These are phyloP conservation scores for Gavia stellata DNA, from an alignment of 2,113 vertebrate species.

Conservation along the genomic window DNA sequence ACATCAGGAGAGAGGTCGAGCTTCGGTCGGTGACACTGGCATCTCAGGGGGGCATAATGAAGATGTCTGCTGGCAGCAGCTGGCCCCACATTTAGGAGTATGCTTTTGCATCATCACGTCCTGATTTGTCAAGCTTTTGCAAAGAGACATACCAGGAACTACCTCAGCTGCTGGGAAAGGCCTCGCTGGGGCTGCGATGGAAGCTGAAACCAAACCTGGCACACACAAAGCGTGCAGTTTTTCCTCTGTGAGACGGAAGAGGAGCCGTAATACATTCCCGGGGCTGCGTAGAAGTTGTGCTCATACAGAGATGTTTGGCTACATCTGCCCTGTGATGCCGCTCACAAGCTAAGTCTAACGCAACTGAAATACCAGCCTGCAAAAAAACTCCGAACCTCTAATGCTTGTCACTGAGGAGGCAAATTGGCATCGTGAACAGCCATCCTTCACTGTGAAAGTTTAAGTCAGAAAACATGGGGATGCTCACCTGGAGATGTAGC, in stretches of 20 bases:
- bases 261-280: neutral
- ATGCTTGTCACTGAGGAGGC: neutral
- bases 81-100: neutral
- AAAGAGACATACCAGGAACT: neutral
- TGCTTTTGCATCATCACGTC: neutral
- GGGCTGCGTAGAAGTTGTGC: neutral
- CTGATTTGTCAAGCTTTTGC: neutral
- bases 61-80: neutral
- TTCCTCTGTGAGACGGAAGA: neutral
- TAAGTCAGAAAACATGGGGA: neutral
- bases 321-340: neutral
- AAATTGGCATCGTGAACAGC: neutral
- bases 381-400: neutral
- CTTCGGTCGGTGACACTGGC: neutral
- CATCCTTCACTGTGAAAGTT: no score
- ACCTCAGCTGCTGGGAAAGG: neutral
- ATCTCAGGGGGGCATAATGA: neutral
- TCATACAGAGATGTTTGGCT: neutral
- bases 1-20: neutral
- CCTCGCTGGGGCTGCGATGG: fast-evolving
- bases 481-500: neutral
- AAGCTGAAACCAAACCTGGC: neutral
- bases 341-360: neutral
- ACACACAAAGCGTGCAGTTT: neutral
- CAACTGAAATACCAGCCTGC: neutral